Conservation (phyloP, 2,113 vertebrate genomes). For the Bettongia penicillata region DNA sequence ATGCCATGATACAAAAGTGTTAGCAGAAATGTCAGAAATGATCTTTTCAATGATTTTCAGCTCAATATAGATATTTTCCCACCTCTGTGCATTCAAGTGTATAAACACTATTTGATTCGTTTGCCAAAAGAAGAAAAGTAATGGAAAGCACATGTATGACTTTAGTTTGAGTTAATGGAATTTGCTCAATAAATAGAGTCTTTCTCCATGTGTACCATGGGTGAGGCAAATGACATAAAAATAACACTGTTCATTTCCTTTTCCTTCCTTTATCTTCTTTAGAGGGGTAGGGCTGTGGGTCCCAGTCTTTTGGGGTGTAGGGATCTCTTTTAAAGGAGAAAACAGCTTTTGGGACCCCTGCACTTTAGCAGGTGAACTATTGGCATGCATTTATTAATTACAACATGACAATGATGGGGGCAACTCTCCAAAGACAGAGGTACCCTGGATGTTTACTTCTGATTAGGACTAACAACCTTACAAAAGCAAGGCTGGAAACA, state of each 20-base stretch:
- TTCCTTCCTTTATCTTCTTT: not conserved
- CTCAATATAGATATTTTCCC: conserved; percentile 4
- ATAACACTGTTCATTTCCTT: not conserved
- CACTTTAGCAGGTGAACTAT: not conserved
- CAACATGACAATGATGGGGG: not conserved
- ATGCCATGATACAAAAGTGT: conserved; percentile 15
- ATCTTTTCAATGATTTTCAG: not conserved
- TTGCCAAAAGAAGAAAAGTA: conserved; percentile 37
- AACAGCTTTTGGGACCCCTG: not conserved
- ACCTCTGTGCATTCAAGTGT: not conserved
- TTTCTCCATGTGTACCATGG: not conserved
- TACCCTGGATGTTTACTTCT: not conserved
- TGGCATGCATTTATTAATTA: not conserved
- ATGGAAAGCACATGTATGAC: conserved; percentile 7
- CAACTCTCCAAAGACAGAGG: not conserved
- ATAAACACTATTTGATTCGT: conserved; percentile 6
- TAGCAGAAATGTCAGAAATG: not conserved
- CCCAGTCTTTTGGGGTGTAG: not conserved
- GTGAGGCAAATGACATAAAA: not conserved
- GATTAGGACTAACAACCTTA: not conserved
- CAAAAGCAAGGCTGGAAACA: not conserved
- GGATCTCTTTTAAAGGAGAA: not conserved
- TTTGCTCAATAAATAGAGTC: conserved; percentile 17
- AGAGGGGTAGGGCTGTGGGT: not conserved
- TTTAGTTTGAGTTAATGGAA: conserved; percentile 17